phyloP scores from a whole-genome alignment of 2,797 vertebrate genomes.

The Enteromius anoplus region DNA sequence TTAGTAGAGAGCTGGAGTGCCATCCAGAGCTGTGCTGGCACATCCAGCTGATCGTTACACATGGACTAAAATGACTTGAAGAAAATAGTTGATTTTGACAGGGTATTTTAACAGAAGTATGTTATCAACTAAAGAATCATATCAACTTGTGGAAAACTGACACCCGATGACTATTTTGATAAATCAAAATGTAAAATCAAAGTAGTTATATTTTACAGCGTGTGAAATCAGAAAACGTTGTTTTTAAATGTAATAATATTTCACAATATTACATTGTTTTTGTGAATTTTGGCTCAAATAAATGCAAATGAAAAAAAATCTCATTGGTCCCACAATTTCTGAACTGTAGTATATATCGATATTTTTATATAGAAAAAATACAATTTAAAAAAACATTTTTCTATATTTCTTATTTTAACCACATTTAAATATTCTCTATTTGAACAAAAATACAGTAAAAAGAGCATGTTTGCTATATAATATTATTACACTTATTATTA shows the following conservation, averaged over 20 bases:
- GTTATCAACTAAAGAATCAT: too few relatives aligned
- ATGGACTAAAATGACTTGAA: too few relatives aligned
- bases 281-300: background rate
- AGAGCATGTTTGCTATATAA: background rate
- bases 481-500: background rate
- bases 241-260: background rate
- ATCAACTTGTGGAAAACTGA: too few relatives aligned
- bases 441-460: constrained; percentile 2
- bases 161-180: background rate
- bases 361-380: background rate
- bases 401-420: background rate
- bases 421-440: background rate
- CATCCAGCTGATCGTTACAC: too few relatives aligned
- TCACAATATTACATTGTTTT: background rate
- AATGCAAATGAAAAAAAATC: background rate
- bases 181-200: too few relatives aligned
- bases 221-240: too few relatives aligned
- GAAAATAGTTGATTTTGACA: too few relatives aligned
- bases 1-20: too few relatives aligned
- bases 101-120: too few relatives aligned
- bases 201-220: background rate
- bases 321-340: background rate
- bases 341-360: background rate
- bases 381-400: background rate
- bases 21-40: too few relatives aligned